phyloP scores from a whole-genome alignment of 2,113 vertebrate species.

The Marcusenius ussheri region DNA sequence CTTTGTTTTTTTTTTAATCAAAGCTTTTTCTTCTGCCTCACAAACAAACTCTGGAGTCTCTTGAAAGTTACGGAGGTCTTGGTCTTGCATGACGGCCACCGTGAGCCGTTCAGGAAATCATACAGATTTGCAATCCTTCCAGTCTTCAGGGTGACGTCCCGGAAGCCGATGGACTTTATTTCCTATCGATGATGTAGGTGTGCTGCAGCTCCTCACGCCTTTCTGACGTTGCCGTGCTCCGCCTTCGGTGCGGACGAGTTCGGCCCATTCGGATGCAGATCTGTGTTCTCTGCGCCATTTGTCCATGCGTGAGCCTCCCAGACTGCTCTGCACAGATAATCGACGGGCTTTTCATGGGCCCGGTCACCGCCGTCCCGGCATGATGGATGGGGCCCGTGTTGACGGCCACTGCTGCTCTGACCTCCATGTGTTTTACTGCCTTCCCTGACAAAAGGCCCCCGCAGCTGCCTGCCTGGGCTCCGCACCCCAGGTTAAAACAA shows the following conservation, averaged over 20 bases:
- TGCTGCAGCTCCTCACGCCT: background rate
- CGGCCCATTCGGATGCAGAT: background rate
- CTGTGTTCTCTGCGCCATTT: background rate
- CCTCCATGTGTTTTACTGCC: conserved; percentile 28
- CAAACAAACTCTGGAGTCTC: background rate
- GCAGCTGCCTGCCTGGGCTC: conserved; percentile 52
- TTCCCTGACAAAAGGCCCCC: conserved; percentile 39
- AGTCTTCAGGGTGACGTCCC: background rate
- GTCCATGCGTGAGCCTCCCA: background rate
- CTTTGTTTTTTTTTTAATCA: background rate
- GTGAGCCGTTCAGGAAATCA: background rate
- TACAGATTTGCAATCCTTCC: background rate
- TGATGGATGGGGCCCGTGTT: conserved; percentile 16
- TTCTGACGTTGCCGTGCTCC: background rate
- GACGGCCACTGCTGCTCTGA: conserved; percentile 44
- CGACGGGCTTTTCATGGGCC: background rate
- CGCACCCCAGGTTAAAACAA: conserved; percentile 43
- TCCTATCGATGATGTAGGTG: background rate
- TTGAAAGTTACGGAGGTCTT: background rate
- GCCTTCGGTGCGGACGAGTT: too few relatives aligned
- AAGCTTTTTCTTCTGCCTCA: background rate
- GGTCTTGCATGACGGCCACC: background rate
- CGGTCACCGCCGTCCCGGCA: background rate
- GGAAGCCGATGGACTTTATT: background rate
- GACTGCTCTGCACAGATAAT: background rate